Conservation (phyloP, 2,888 invertebrate species). For the Spisula solida region DNA sequence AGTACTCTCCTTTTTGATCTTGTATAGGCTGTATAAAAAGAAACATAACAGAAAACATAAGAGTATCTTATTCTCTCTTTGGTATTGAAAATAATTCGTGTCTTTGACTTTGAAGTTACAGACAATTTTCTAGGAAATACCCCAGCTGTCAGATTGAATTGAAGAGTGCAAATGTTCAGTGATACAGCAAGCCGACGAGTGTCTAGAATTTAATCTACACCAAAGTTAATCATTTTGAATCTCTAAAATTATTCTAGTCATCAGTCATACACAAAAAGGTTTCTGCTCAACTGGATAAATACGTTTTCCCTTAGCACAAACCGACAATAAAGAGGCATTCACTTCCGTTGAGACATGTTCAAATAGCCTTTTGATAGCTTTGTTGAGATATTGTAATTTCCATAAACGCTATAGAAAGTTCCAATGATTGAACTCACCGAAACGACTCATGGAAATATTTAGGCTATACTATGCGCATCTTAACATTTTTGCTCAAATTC, state of each 20-base stretch:
- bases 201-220: not conserved
- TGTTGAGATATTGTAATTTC: not conserved
- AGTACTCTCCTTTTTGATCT: too few relatives aligned
- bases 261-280: constrained; percentile 3
- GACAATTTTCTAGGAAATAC: not conserved
- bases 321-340: not conserved
- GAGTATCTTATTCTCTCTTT: not conserved
- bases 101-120: not conserved
- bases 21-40: not conserved
- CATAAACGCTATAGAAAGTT: not conserved
- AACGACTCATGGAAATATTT: not conserved
- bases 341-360: not conserved
- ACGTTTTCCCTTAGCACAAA: not conserved
- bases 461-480: too few relatives aligned
- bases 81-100: not conserved
- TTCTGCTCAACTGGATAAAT: not conserved
- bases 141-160: not conserved
- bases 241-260: not conserved
- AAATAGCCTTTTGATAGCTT: not conserved
- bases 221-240: constrained; percentile 7
- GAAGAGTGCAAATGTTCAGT: not conserved
- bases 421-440: not conserved
- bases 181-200: not conserved
- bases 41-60: not conserved
- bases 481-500: too few relatives aligned